Percentiles rank a stretch among this genome's conserved stretches.
Evolutionary conservation across 2,113 vertebrate species (phyloP).

Genomic region (Haliaeetus leucogaster): DNA sequence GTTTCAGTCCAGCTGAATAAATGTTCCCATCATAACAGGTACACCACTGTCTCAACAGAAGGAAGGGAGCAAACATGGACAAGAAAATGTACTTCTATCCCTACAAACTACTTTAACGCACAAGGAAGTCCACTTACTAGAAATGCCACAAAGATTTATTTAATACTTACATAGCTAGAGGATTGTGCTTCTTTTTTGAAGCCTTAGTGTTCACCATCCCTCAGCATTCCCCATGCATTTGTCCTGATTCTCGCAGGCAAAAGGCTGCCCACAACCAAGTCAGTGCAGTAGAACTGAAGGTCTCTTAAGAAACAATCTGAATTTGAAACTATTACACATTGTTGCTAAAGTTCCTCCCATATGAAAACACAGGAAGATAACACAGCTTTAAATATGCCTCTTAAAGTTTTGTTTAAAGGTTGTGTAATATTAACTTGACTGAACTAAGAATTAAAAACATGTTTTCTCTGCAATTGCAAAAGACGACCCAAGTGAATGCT

Average conservation of each 20-base stretch:
- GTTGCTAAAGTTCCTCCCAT: neutral
- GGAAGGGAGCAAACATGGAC: neutral
- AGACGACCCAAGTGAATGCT: neutral
- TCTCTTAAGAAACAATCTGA: neutral
- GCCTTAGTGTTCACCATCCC: neutral
- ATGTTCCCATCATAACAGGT: constrained; percentile 20
- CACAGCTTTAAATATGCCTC: neutral
- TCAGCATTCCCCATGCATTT: neutral
- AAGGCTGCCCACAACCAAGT: neutral
- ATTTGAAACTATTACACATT: neutral
- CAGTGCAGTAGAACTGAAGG: neutral
- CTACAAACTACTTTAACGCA: neutral
- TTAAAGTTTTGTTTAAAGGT: neutral
- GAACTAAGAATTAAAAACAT: neutral
- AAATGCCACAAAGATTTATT: neutral
- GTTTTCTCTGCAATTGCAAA: neutral
- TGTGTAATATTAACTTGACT: neutral
- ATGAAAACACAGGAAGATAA: neutral
- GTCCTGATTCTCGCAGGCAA: neutral
- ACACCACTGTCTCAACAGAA: neutral
- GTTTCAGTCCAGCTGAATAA: constrained; percentile 41
- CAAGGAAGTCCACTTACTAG: neutral
- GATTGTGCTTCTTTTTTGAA: neutral
- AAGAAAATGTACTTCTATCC: neutral
- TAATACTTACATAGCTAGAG: neutral